A percentile compares a stretch with the other conserved stretches of the same genome.
Conservation (phyloP, 1,140 invertebrate species). For the Eumaeus atala region DNA sequence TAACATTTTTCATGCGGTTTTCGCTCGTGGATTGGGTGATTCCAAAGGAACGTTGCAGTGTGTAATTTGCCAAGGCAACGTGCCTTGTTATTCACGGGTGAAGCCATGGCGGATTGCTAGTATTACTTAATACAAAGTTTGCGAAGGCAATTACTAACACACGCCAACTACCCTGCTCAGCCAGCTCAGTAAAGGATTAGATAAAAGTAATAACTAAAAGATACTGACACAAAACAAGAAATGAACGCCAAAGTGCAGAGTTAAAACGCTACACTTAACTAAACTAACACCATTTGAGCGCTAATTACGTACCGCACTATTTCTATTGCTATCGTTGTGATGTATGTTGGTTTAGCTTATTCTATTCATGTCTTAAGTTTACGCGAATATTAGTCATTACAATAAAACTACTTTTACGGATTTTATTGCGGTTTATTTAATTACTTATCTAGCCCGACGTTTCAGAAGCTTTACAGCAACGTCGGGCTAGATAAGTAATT, state of each 20-base stretch:
- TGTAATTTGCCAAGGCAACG: too few species aligned
- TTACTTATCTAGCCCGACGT: too few species aligned
- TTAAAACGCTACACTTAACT: conserved; percentile 29
- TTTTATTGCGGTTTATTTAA: too few species aligned
- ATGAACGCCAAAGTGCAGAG: conserved; percentile 37
- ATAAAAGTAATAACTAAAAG: conserved; percentile 46
- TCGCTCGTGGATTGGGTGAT: too few species aligned
- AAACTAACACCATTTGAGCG: conserved; percentile 23
- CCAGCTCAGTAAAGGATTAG: conserved; percentile 18
- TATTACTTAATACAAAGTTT: background rate
- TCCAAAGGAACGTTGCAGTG: too few species aligned
- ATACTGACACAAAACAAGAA: conserved; percentile 39
- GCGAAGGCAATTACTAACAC: background rate
- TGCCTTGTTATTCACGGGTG: too few species aligned
- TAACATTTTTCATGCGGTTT: too few species aligned
- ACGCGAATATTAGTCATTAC: background rate
- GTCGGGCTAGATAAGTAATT: too few species aligned
- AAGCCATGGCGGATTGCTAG: too few species aligned
- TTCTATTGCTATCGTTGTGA: conserved; percentile 1
- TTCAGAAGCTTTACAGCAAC: too few species aligned
- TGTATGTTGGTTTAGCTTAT: background rate
- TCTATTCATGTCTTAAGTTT: background rate
- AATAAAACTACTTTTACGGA: too few species aligned
- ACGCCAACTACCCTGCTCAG: conserved; percentile 13
- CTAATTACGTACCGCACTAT: conserved; percentile 5